Percentiles rank a stretch among this genome's conserved stretches.
Conservation (phyloP, 2,888 invertebrate species). For the Pheosia gnoma region DNA sequence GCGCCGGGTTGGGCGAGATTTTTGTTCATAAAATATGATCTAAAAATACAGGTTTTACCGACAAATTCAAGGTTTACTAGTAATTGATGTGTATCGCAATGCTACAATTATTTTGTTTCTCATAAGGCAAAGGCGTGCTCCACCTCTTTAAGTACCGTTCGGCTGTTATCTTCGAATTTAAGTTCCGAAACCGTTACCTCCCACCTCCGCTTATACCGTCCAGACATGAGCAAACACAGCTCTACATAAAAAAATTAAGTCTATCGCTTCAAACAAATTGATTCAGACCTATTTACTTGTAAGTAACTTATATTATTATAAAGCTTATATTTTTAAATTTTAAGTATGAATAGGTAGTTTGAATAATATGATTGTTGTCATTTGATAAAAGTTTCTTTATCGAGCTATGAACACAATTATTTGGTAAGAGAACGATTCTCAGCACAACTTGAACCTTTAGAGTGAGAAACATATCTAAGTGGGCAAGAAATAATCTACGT, state of each 20-base stretch:
- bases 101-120: conserved; percentile 38
- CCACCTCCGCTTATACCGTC: conserved; percentile 45
- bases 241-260: conserved; percentile 22
- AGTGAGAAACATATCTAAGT: too few species aligned
- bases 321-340: too few species aligned
- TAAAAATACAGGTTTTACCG: conserved; percentile 22
- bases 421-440: too few species aligned
- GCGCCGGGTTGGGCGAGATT: conserved; percentile 8
- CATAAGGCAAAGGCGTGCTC: conserved; percentile 27
- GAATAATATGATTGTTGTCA: too few species aligned
- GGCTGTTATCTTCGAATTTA: conserved; percentile 58
- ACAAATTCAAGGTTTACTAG: conserved; percentile 21
- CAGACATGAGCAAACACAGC: conserved; percentile 44
- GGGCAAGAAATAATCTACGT: too few species aligned
- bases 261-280: too few species aligned
- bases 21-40: conserved; percentile 9
- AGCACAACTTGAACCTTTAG: too few species aligned
- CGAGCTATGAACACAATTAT: too few species aligned
- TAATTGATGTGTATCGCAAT: conserved; percentile 35
- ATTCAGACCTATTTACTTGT: too few species aligned
- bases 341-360: too few species aligned
- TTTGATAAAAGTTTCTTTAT: too few species aligned
- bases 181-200: conserved; percentile 57
- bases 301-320: too few species aligned
- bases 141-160: conserved; percentile 53